Evolutionary conservation across 1,140 invertebrate species (phyloP).

Genomic region (Drosophila saltans): DNA sequence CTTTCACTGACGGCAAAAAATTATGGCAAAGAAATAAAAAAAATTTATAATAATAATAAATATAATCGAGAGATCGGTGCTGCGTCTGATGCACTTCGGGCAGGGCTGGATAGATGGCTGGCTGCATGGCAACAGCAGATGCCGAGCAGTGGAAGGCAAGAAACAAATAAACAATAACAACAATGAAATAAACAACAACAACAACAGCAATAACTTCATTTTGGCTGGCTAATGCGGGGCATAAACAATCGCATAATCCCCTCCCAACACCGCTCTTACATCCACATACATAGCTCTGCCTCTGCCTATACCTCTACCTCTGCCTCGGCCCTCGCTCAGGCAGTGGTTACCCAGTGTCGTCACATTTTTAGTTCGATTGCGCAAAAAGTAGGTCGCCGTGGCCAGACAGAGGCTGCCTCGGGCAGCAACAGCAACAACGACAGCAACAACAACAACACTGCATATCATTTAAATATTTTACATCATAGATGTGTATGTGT

Average conservation of each 20-base stretch:
- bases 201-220: conserved; percentile 6
- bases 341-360: conserved; percentile 35
- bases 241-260: conserved; percentile 8
- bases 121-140: conserved; percentile 16
- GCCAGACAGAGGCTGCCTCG: conserved; percentile 62
- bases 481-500: conserved; percentile 36
- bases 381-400: conserved; percentile 77
- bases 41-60: neutral
- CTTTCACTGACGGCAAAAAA: conserved; percentile 43
- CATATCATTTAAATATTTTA: conserved; percentile 78
- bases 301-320: conserved; percentile 11
- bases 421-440: conserved; percentile 32
- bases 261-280: neutral
- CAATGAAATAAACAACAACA: conserved; percentile 5
- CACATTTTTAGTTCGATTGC: conserved; percentile 75
- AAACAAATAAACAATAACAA: conserved; percentile 9
- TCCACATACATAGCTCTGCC: neutral
- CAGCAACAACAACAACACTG: conserved; percentile 56
- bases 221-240: conserved; percentile 2
- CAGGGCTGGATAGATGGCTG: neutral
- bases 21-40: conserved; percentile 15
- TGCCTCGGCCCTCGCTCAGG: conserved; percentile 18
- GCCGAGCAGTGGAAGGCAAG: neutral
- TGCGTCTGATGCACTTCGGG: neutral
- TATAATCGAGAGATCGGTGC: neutral